phyloP scores from a whole-genome alignment of 2,113 vertebrate species.

The Xenotilapia longispinis region DNA sequence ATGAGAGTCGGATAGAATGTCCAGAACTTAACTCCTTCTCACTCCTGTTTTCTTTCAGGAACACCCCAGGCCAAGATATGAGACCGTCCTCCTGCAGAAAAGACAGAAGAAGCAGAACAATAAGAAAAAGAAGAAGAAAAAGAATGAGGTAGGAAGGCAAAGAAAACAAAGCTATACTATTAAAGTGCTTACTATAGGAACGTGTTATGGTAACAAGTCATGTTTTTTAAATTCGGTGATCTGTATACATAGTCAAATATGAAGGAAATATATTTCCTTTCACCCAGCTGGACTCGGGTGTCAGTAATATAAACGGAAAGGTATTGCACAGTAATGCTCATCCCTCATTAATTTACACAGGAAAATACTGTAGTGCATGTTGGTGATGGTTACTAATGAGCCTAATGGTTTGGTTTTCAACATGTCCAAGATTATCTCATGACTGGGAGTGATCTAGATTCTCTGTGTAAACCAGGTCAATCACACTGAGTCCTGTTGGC shows the following conservation, averaged over 20 bases:
- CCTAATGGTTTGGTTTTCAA: background rate
- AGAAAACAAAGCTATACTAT: background rate
- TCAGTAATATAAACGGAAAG: background rate
- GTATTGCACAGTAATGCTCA: background rate
- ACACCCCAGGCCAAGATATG: conserved; percentile 89
- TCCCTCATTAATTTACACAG: background rate
- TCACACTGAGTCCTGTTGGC: background rate
- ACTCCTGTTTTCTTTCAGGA: conserved; percentile 68
- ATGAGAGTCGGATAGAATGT: background rate
- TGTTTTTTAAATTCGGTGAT: background rate
- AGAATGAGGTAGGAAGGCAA: conserved; percentile 70
- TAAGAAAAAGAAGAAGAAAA: conserved; percentile 57
- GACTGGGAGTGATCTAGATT: conserved; percentile 28
- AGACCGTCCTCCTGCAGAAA: conserved; percentile 86
- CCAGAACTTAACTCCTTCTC: background rate
- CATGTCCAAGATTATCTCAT: background rate
- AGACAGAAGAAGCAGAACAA: conserved; percentile 73
- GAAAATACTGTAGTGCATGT: background rate
- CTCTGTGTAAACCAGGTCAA: conserved; percentile 22
- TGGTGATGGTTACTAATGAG: background rate
- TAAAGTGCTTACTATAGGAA: background rate
- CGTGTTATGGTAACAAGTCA: no score
- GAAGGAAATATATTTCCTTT: background rate
- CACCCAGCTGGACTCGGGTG: background rate
- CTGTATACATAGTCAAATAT: background rate